Evolutionary conservation across 2,797 vertebrate species (phyloP).

Genomic region (Enteromius mattozi): DNA sequence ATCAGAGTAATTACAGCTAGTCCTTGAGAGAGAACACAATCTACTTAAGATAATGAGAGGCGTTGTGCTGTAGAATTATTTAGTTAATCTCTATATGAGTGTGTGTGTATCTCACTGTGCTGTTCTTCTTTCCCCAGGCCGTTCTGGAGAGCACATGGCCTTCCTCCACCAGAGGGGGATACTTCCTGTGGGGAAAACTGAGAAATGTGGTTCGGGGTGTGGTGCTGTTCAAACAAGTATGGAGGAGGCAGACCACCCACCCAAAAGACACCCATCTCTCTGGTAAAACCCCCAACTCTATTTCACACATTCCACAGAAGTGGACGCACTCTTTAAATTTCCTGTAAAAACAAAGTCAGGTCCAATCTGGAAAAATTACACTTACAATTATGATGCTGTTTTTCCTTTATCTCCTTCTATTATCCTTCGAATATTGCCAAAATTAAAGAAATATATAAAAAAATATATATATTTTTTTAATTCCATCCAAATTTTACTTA

Average conservation of each 20-base stretch:
- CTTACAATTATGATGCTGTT: not conserved
- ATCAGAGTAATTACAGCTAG: conserved; percentile 56
- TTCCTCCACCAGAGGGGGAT: conserved; percentile 93
- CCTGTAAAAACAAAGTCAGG: not conserved
- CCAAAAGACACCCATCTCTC: conserved; percentile 82
- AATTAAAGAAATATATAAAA: not conserved
- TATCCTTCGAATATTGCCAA: not conserved
- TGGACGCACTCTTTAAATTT: not conserved
- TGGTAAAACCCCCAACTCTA: conserved; percentile 74
- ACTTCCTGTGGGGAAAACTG: conserved; percentile 97
- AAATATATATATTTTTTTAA: no score
- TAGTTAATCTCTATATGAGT: conserved; percentile 50
- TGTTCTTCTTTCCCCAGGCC: conserved; percentile 78
- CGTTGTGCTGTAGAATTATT: conserved; percentile 51
- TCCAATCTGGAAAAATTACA: not conserved
- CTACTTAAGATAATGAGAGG: conserved; percentile 57
- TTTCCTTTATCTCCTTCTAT: not conserved
- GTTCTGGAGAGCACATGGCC: conserved; percentile 99
- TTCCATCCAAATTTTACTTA: not conserved
- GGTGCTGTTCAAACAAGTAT: conserved; percentile 90
- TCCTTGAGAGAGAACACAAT: conserved; percentile 57
- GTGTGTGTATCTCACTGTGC: conserved; percentile 25
- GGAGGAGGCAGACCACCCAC: conserved; percentile 82
- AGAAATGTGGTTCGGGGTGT: conserved; percentile 92
- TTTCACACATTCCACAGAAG: not conserved